phyloP scores from a whole-genome alignment of 2,113 vertebrate species.

The Rutilus rutilus region DNA sequence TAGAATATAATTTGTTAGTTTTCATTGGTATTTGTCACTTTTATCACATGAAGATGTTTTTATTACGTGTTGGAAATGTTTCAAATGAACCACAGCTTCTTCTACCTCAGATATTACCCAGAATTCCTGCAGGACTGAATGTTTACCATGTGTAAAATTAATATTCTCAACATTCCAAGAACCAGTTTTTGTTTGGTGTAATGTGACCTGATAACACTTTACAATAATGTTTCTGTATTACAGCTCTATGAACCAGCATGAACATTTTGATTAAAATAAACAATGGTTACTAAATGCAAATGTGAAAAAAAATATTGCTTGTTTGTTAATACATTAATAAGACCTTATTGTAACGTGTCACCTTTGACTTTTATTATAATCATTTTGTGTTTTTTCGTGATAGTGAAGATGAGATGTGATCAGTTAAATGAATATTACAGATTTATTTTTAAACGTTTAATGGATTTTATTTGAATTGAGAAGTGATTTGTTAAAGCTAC shows the following conservation, averaged over 20 bases:
- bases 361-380: background rate
- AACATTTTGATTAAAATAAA: too few relatives aligned
- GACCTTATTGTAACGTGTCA: too few relatives aligned
- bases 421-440: background rate
- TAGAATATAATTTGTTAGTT: too few relatives aligned
- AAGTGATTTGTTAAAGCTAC: too few relatives aligned
- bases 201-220: background rate
- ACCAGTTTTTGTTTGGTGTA: background rate
- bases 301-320: too few relatives aligned
- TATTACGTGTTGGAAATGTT: background rate
- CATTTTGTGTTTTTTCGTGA: background rate
- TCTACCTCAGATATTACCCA: background rate
- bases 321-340: too few relatives aligned
- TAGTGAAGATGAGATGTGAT: background rate
- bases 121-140: too few relatives aligned
- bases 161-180: background rate
- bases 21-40: background rate
- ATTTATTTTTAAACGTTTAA: background rate
- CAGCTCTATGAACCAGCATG: too few relatives aligned
- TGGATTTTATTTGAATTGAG: background rate
- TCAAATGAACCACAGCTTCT: background rate
- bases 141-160: too few relatives aligned
- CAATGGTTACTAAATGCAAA: too few relatives aligned
- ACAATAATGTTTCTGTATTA: too few relatives aligned
- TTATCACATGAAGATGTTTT: background rate